Conservation (phyloP, 2,888 invertebrate genomes). For the Caenorhabditis afra region DNA sequence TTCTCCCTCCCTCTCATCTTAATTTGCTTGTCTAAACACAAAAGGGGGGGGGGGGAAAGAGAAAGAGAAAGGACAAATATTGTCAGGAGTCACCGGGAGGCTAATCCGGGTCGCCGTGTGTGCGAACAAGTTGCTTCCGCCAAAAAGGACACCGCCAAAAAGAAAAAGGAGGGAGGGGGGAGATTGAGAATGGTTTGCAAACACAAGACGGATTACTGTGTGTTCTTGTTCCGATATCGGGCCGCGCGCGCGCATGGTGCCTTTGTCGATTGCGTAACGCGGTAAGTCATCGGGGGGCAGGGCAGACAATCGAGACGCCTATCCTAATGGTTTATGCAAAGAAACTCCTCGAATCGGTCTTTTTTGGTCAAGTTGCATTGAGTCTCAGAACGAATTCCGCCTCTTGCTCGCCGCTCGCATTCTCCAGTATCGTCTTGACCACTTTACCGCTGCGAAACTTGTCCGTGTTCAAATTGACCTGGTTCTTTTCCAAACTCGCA, state of each 20-base stretch:
- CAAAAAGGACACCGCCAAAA: conserved; percentile 36
- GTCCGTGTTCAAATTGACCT: no score
- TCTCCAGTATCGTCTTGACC: no score
- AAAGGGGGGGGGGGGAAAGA: not conserved
- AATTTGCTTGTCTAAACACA: conserved; percentile 30
- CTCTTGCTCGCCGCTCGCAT: no score
- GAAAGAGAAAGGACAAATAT: conserved; percentile 30
- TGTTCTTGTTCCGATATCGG: no score
- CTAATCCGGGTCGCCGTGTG: conserved; percentile 13
- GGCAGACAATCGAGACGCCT: no score
- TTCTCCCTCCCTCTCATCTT: conserved; percentile 7
- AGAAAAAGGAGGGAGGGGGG: no score
- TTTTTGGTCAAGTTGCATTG: no score
- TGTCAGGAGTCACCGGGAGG: conserved; percentile 26
- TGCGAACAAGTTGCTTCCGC: conserved; percentile 31
- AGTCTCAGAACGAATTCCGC: no score
- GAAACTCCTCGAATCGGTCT: no score
- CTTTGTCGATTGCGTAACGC: conserved; percentile 32
- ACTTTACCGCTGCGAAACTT: no score
- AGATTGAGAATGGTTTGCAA: conserved; percentile 20
- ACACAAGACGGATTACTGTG: conserved; percentile 40
- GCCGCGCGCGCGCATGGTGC: not conserved
- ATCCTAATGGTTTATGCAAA: no score
- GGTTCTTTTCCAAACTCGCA: no score
- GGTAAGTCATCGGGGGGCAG: conserved; percentile 33